phyloP scores from a whole-genome alignment of 1,140 invertebrate species.

The Diorhabda carinulata region DNA sequence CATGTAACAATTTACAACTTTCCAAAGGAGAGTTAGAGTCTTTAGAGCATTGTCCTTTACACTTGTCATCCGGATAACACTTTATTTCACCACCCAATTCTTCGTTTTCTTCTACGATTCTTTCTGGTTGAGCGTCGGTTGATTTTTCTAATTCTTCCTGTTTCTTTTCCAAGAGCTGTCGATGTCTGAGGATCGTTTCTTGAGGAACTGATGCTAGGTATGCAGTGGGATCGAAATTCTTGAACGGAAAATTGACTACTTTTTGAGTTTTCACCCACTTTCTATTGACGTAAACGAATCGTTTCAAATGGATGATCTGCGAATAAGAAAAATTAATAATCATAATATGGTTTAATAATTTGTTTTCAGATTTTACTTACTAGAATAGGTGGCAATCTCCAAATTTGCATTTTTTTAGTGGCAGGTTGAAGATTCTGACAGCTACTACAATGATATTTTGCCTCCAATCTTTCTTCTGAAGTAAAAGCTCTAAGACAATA shows the following conservation, averaged over 20 bases:
- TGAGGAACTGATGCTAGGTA: slow-evolving; percentile 74
- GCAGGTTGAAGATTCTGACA: slow-evolving; percentile 79
- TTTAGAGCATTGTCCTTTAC: slow-evolving; percentile 6
- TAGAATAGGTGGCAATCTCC: slow-evolving; percentile 80
- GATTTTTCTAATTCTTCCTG: slow-evolving; percentile 26
- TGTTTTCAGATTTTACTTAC: slow-evolving; percentile 50
- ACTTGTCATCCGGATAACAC: slow-evolving; percentile 26
- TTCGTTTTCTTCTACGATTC: slow-evolving; percentile 40
- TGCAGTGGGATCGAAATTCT: slow-evolving; percentile 76
- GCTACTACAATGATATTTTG: slow-evolving; percentile 78
- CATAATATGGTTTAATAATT: no score
- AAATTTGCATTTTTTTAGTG: slow-evolving; percentile 85
- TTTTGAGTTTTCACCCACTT: slow-evolving; percentile 93
- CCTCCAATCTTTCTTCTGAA: slow-evolving; percentile 77
- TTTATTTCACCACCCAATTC: slow-evolving; percentile 21
- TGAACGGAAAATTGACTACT: slow-evolving; percentile 81
- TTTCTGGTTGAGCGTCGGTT: slow-evolving; percentile 27
- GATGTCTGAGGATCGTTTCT: slow-evolving; percentile 64
- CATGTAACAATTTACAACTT: slow-evolving; percentile 20
- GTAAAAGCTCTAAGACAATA: slow-evolving; percentile 82
- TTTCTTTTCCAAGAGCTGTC: slow-evolving; percentile 50
- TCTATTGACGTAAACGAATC: slow-evolving; percentile 83
- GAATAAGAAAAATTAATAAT: slow-evolving; percentile 24
- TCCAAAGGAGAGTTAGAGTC: slow-evolving; percentile 9
- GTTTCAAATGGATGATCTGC: slow-evolving; percentile 84